phyloP scores from a whole-genome alignment of 2,113 vertebrate species.

The Trematomus loennbergii region DNA sequence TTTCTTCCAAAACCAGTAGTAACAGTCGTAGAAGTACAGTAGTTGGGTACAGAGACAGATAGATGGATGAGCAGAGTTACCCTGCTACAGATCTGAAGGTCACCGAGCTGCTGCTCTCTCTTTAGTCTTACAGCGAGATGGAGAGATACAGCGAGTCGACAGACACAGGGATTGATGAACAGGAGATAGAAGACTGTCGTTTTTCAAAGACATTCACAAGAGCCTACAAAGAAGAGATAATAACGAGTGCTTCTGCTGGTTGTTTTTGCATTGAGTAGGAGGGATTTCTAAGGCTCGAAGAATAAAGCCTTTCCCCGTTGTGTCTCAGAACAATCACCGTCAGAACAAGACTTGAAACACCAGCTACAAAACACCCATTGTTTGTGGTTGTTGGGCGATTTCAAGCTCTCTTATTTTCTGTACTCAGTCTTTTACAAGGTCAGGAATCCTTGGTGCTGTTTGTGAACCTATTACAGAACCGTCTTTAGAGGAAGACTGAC shows the following conservation, averaged over 20 bases:
- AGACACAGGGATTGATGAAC: not conserved
- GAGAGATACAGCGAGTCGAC: slow-evolving; percentile 4
- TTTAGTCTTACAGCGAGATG: slow-evolving; percentile 23
- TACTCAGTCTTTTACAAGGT: not conserved
- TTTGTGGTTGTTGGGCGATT: not conserved
- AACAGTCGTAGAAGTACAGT: too few relatives aligned
- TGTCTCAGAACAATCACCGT: not conserved
- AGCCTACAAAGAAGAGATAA: not conserved
- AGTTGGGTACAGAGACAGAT: not conserved
- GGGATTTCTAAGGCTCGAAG: not conserved
- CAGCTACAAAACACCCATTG: not conserved
- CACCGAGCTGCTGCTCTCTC: slow-evolving; percentile 20
- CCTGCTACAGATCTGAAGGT: slow-evolving; percentile 24
- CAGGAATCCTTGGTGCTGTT: not conserved
- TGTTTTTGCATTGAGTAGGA: not conserved
- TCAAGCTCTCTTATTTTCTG: not conserved
- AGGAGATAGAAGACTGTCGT: not conserved
- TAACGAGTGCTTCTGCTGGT: not conserved
- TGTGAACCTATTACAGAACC: not conserved
- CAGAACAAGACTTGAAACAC: not conserved
- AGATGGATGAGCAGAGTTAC: slow-evolving; percentile 18
- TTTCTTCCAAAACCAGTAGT: not conserved
- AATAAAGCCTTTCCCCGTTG: not conserved
- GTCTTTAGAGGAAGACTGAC: not conserved
- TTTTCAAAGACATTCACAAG: slow-evolving; percentile 1